Evolutionary conservation across 2,888 invertebrate species (phyloP).

Genomic region (Heliothis peltigera): DNA sequence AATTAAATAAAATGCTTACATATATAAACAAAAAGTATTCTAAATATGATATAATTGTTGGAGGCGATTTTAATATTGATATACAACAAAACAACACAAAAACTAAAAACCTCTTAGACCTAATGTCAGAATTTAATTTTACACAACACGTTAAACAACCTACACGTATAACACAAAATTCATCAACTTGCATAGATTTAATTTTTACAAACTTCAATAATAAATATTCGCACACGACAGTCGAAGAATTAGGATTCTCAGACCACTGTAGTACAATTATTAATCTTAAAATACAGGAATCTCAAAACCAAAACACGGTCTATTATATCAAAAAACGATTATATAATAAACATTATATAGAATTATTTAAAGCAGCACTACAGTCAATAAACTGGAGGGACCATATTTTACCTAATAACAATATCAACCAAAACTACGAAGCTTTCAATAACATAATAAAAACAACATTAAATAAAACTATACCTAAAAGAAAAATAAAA

Average conservation of each 20-base stretch:
- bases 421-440: no score
- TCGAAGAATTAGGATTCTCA: constrained; percentile 11
- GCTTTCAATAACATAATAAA: no score
- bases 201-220: constrained; percentile 16
- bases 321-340: no score
- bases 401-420: no score
- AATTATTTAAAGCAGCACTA: no score
- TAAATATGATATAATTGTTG: constrained; percentile 4
- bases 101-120: constrained; percentile 2
- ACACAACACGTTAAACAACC: constrained; percentile 4
- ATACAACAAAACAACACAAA: neutral
- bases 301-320: no score
- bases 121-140: constrained; percentile 11
- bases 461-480: no score
- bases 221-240: neutral
- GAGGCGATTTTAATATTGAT: constrained; percentile 15
- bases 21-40: constrained; percentile 8
- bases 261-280: no score
- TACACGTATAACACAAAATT: neutral
- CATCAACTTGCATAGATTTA: constrained; percentile 15
- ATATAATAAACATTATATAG: no score
- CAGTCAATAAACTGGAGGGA: no score
- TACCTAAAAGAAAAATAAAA: no score
- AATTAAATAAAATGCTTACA: constrained; percentile 1
- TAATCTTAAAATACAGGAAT: no score